Conservation (phyloP, 2,113 vertebrate species). For the Sorex fumeus region DNA sequence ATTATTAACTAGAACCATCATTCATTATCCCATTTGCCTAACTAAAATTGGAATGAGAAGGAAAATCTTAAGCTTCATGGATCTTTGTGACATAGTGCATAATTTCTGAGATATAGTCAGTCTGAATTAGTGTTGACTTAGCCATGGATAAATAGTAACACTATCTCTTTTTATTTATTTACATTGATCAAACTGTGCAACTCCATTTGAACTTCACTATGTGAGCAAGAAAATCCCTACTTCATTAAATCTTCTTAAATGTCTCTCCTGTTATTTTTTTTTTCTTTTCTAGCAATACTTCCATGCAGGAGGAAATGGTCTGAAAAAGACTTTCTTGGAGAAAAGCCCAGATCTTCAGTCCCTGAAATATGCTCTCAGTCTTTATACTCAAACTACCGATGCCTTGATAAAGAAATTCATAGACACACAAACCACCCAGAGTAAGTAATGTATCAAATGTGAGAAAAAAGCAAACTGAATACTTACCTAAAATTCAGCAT, state of each 20-base stretch:
- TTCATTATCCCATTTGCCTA: neutral
- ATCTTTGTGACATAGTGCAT: neutral
- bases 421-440: constrained; percentile 96
- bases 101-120: neutral
- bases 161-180: neutral
- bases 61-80: neutral
- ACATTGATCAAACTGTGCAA: neutral
- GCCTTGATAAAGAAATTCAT: constrained; percentile 99
- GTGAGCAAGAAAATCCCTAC: neutral
- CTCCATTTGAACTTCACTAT: neutral
- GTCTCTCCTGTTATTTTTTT: constrained; percentile 33
- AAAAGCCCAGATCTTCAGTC: constrained; percentile 98
- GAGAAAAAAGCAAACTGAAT: neutral
- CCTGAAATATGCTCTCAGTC: constrained; percentile 96
- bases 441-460: constrained; percentile 88
- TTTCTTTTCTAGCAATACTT: constrained; percentile 95
- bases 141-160: neutral
- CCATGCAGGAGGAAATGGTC: constrained; percentile 97
- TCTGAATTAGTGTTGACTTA: neutral
- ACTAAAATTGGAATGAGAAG: constrained; percentile 4
- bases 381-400: constrained; percentile 98
- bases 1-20: neutral
- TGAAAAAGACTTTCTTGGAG: constrained; percentile 99
- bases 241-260: neutral
- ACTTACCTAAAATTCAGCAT: neutral